Evolutionary conservation across 2,113 vertebrate species (phyloP).

Genomic region (Oreotrochilus melanogaster): DNA sequence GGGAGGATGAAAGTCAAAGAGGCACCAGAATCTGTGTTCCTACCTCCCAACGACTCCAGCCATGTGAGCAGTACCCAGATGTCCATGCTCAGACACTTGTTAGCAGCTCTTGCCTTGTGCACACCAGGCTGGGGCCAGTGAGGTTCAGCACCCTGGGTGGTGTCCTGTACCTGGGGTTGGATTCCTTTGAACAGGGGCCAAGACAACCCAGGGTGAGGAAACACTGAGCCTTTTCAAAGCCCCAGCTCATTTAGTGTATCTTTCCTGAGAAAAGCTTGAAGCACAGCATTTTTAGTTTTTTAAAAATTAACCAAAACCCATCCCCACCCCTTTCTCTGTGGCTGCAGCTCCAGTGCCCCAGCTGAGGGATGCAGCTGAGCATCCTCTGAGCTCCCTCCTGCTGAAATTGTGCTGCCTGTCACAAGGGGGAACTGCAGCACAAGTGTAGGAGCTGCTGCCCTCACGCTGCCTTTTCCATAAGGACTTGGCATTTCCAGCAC

Average conservation of each 20-base stretch:
- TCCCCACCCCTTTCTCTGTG: background rate
- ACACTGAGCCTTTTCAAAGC: background rate
- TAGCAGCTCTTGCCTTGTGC: background rate
- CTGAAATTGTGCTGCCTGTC: background rate
- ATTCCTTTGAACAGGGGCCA: background rate
- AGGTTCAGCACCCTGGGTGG: fast-evolving
- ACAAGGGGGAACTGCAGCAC: slow-evolving; percentile 45
- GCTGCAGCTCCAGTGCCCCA: fast-evolving
- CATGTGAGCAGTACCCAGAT: background rate
- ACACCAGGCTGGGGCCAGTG: fast-evolving
- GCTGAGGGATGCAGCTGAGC: background rate
- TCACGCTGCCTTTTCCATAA: background rate
- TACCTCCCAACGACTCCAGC: background rate
- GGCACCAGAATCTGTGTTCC: too few species aligned
- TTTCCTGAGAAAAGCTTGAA: background rate
- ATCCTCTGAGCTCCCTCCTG: background rate
- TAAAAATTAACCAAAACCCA: too few species aligned
- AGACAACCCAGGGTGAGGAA: background rate
- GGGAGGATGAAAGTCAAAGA: background rate
- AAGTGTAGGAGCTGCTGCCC: background rate
- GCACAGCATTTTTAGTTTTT: background rate
- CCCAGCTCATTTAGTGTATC: fast-evolving
- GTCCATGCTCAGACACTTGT: fast-evolving
- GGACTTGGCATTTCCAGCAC: background rate
- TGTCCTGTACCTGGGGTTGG: fast-evolving